A percentile compares a stretch with the other conserved stretches of the same genome.
Conservation (phyloP, 2,888 invertebrate species). For the Gasteruption jaculator region DNA sequence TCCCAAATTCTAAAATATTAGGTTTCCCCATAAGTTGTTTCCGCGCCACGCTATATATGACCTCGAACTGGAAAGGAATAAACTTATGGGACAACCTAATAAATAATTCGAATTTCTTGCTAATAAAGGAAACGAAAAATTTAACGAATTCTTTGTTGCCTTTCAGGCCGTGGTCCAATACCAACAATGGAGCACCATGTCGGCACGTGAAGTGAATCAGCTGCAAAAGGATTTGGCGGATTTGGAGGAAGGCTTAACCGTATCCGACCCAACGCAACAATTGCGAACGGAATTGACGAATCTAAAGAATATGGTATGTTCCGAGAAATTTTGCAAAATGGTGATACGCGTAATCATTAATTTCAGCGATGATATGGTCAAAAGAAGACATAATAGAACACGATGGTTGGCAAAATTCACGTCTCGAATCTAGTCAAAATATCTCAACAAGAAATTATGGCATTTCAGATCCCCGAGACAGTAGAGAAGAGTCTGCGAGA, state of each 20-base stretch:
- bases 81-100: no score
- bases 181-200: slow-evolving; percentile 72
- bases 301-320: slow-evolving; percentile 65
- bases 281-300: slow-evolving; percentile 70
- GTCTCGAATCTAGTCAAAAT: slow-evolving; percentile 24
- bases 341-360: not conserved
- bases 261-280: slow-evolving; percentile 66
- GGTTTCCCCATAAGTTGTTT: no score
- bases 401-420: slow-evolving; percentile 15
- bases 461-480: slow-evolving; percentile 51
- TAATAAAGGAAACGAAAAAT: no score
- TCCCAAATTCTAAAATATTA: no score
- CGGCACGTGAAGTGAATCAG: slow-evolving; percentile 70
- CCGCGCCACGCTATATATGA: no score
- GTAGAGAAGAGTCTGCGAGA: slow-evolving; percentile 49
- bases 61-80: no score
- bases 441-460: slow-evolving; percentile 48
- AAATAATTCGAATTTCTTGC: no score
- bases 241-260: slow-evolving; percentile 63
- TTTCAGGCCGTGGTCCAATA: slow-evolving; percentile 58
- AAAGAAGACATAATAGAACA: not conserved
- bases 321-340: not conserved
- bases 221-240: slow-evolving; percentile 68
- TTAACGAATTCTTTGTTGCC: no score
- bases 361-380: no score